Evolutionary conservation across 2,888 invertebrate species (phyloP), one percentile per base, ranked within the genome.

Genomic region (Macrophya annulata): DNA sequence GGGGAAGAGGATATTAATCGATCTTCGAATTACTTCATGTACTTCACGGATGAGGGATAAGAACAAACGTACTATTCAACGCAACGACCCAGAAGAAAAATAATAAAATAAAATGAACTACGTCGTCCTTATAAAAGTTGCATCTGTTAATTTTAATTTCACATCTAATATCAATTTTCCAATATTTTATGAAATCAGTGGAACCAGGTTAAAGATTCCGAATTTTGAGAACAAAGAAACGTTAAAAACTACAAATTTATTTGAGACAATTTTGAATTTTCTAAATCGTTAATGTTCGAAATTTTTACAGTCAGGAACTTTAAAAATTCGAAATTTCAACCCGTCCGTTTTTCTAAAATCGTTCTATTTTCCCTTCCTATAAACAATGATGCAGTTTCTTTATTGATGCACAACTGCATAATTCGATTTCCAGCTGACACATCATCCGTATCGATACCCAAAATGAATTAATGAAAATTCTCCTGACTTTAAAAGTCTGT

Each of bases 381-480:
- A 31, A 31, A 3, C 31, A 31, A 31, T 31, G 31, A 31, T 31
- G 31, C 31, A 31, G 31, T 31, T 31, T 2, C 1, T 31, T 31
- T 31, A 31, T 31, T 3, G 31, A 31, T 31, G 31, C 3, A 48
- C 51, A 31, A 72, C n/a, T 45, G 3, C 10, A 72, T 9, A n/a
- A 72, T 4, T 40, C 72, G 25, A 48, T 17, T 45, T 74, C 15
- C 45, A 21, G 12, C 21, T 77, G 48, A 48, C 51, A 17, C 9
- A 31, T 31, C 77, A 51, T 51, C n/a, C 31, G 51, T 15, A 31
- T 55, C 17, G 37, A 51, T 77, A 37, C 17, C 55, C 48, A 65
- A 81, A 81, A 81, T 62, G 62, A 5, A 62, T 62, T 10, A 59
- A 81, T 43, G 31, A 55, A 55, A 77, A 77, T 31, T 8, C n/a